Base-by-base conservation (phyloP, 1,140 invertebrate species). In the Drosophila tani region DNA sequence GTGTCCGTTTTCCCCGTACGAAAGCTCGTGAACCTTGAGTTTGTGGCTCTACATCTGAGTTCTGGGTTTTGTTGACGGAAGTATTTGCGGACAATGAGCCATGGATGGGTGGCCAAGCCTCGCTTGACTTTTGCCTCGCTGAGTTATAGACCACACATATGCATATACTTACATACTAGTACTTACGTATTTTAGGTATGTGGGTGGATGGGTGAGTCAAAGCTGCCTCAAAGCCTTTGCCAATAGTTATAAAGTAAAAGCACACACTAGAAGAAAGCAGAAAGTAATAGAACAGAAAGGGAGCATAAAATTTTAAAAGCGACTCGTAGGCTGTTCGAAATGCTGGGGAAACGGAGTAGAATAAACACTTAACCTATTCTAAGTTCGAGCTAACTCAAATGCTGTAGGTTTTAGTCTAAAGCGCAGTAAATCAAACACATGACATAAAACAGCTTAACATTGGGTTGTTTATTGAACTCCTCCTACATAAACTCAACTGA, bases 121-220 rank as follows among this genome's bases (percentile, higher is more conserved):
- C 68, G 43, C 50, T 71, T 69, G 50, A 70, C 64, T 71, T 49
- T 56, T 69, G 50, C 50, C 32, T 49, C n/a, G 12, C 41, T 38
- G 17, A 21, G 19, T 24, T 57, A 43, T 27, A 45, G 47, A n/a
- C 38, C 11, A 32, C 11, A 45, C 14, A 21, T 21, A 17, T 53
- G 11, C 7, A 14, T 5, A 17, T 8, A 24, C 29, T 6, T 21
- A 29, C 12, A 14, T 24, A 19, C 45, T 21, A 19, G 15, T 14
- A 12, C 11, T 12, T 49, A 15, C n/a, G 9, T 6, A 43, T 15
- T 3, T 14, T 55, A 21, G 40, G 38, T 58, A 45, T 21, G 60
- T 46, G 55, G 53, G 29, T 32, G 19, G 19, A 15, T 55, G 50
- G 67, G 49, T 56, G 63, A 62, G 40, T 68, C 40, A 68, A 55